Percentiles rank a stretch among this genome's conserved stretches.
Conservation (phyloP, 2,888 invertebrate species). For the Ichneumoninae sp. region DNA sequence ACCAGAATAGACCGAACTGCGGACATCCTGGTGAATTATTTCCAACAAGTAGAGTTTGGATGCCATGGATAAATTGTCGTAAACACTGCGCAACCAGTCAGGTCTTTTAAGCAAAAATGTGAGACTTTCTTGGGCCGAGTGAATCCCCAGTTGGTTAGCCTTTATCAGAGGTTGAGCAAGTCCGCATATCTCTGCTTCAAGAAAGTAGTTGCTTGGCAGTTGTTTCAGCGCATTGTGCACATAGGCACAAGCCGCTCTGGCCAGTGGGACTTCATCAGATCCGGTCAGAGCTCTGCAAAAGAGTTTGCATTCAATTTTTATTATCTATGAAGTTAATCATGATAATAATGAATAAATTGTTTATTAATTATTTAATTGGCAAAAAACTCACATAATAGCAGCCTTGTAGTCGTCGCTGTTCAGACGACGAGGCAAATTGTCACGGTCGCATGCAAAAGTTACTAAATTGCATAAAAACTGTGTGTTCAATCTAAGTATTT, state of each 20-base stretch:
- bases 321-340: neutral
- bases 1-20: slow-evolving; percentile 61
- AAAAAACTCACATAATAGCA: slow-evolving; percentile 74
- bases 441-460: slow-evolving; percentile 72
- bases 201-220: slow-evolving; percentile 69
- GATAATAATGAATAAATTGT: neutral
- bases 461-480: slow-evolving; percentile 81
- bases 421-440: slow-evolving; percentile 69
- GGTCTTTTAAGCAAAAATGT: slow-evolving; percentile 71
- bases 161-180: slow-evolving; percentile 72
- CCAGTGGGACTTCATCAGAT: slow-evolving; percentile 69
- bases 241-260: slow-evolving; percentile 76
- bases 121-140: slow-evolving; percentile 75
- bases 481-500: slow-evolving; percentile 75
- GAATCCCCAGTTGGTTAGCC: slow-evolving; percentile 73
- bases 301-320: slow-evolving; percentile 8
- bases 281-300: slow-evolving; percentile 72
- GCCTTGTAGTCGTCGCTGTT: slow-evolving; percentile 71
- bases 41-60: slow-evolving; percentile 76
- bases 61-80: slow-evolving; percentile 72
- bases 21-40: slow-evolving; percentile 73
- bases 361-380: neutral
- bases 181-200: slow-evolving; percentile 64
- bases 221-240: slow-evolving; percentile 76
- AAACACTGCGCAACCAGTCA: slow-evolving; percentile 71